phyloP scores from a whole-genome alignment of 2,888 invertebrate species.

The Vannuccia rotundouncinata region DNA sequence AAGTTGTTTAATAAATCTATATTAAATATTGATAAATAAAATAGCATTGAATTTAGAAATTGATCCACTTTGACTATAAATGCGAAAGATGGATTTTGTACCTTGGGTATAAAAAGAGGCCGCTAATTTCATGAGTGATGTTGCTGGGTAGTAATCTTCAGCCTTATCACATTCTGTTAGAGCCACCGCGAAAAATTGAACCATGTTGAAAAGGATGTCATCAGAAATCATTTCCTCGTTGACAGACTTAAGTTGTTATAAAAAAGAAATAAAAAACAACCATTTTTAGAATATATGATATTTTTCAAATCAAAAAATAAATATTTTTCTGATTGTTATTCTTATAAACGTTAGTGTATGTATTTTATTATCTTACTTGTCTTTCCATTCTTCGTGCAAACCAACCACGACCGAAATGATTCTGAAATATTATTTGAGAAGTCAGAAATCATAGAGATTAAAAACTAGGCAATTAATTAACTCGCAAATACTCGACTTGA shows the following conservation, averaged over 20 bases:
- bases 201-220: conserved; percentile 63
- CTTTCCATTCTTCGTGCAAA: background rate
- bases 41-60: no score
- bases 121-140: conserved; percentile 69
- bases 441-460: no score
- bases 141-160: conserved; percentile 67
- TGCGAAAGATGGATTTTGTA: no score
- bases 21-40: no score
- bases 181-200: conserved; percentile 62
- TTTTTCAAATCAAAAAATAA: background rate
- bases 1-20: no score
- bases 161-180: conserved; percentile 68
- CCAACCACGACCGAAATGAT: background rate
- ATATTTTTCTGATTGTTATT: no score
- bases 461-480: no score
- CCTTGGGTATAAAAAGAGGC: conserved; percentile 69
- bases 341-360: no score
- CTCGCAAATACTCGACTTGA: no score
- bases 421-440: no score
- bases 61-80: no score
- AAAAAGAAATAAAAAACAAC: background rate
- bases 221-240: conserved; percentile 51
- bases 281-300: background rate
- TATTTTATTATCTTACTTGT: background rate
- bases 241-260: background rate